Base-by-base conservation (phyloP, 2,113 vertebrate species). In the Cricetomys ansorgei region DNA sequence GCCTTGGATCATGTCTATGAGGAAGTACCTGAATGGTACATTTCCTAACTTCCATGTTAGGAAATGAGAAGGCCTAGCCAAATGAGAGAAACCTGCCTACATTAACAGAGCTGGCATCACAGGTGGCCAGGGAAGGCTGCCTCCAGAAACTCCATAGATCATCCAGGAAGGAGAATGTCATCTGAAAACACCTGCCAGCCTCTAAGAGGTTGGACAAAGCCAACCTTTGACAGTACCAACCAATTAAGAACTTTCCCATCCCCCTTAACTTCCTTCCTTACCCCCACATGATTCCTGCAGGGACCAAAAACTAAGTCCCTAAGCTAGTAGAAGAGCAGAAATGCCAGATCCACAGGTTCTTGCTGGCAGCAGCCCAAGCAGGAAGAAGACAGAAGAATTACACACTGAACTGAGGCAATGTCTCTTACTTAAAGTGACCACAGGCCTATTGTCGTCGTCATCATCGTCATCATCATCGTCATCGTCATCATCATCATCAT, bases 381-480 rank as follows among this genome's bases (percentile, higher is more conserved):
- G 72, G 72, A 87, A 70, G 85, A 81, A 67, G 76, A 3, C 13
- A 40, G 34, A 77, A 59, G 80, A 70, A 11, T 6, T n/a, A 81
- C 59, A 79, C 45, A 31, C 84, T n/a, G 75, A 85, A 88, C 16
- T 1, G 23, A 91, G 80, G 45, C 70, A 40, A 72, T 55, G 21
- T 89, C 45, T 67, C 92, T 23, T 55, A 80, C 40, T 95, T 95
- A 62, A 76, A 94, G 83, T 37, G 62, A 87, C 62, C 87, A n/a
- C 67, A 17, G 40, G 27, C n/a, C 59, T 50, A 88, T 95, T 67
- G 48, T 67, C 67, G 45, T 64, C 45, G 81, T 59, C 31, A n/a
- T n/a, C n/a, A n/a, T n/a, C n/a, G n/a, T n/a, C n/a, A n/a, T n/a
- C n/a, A n/a, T n/a, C n/a, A n/a, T n/a, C n/a, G n/a, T n/a, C n/a